These are phyloP conservation scores for Tragelaphus oryx DNA, from an alignment of 2,797 vertebrate genomes.

Conservation along the genomic window DNA sequence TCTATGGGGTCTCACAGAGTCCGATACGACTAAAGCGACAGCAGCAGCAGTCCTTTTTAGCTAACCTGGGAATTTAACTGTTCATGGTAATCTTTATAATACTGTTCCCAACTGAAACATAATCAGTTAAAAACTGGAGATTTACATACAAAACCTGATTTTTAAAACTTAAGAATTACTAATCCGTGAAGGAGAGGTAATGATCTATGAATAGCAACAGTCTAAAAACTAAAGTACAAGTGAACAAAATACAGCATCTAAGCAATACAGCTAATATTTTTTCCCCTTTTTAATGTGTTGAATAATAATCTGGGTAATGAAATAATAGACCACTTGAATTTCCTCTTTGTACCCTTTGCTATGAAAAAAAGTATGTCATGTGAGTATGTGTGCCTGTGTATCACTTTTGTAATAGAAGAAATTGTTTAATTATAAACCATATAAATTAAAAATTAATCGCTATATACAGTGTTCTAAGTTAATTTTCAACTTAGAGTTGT, in stretches of 20 bases:
- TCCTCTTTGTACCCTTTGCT: neutral
- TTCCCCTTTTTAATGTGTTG: neutral
- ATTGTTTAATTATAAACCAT: neutral
- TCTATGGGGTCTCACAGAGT: no score
- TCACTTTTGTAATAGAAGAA: neutral
- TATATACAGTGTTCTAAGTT: neutral
- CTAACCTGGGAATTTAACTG: neutral
- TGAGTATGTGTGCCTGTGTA: neutral
- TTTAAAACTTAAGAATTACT: neutral
- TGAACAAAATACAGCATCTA: neutral
- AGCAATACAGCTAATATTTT: neutral
- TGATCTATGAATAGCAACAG: neutral
- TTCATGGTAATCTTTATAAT: neutral
- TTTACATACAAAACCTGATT: neutral
- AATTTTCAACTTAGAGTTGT: neutral
- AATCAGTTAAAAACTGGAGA: neutral
- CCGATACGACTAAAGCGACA: no score
- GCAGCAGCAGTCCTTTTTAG: neutral
- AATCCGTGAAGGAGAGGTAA: neutral
- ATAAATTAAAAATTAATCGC: neutral
- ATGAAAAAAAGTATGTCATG: neutral
- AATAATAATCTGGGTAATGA: neutral
- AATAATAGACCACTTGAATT: neutral
- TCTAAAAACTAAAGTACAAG: neutral
- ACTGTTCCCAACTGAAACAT: neutral